Conservation (phyloP, 2,888 invertebrate genomes). For the Caradrina kadenii region DNA sequence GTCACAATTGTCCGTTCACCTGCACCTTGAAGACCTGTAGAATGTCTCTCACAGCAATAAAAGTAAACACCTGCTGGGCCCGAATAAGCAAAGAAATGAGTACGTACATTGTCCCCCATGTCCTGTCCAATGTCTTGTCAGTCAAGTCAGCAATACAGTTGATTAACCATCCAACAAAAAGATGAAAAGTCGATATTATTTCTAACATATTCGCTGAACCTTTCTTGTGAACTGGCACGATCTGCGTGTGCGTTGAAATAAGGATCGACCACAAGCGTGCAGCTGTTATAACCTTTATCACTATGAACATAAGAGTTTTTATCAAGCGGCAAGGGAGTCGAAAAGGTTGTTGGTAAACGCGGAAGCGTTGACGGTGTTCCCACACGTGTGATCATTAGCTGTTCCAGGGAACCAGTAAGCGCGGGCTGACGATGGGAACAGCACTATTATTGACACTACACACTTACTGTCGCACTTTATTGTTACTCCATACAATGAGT, state of each 20-base stretch:
- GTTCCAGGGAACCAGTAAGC: constrained; percentile 77
- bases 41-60: too few species aligned
- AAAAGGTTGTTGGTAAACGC: constrained; percentile 62
- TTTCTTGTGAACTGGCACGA: constrained; percentile 61
- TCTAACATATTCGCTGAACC: constrained; percentile 62
- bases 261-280: constrained; percentile 40
- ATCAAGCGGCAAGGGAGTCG: constrained; percentile 12
- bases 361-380: constrained; percentile 77
- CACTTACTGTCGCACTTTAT: constrained; percentile 55
- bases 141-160: constrained; percentile 34
- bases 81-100: background rate
- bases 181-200: constrained; percentile 53
- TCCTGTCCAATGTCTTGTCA: constrained; percentile 24
- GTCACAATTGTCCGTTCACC: too few species aligned
- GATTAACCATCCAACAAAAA: constrained; percentile 40
- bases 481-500: constrained; percentile 46
- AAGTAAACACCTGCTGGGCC: too few species aligned
- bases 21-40: too few species aligned
- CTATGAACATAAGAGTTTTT: constrained; percentile 6
- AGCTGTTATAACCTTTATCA: constrained; percentile 24
- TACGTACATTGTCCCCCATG: background rate
- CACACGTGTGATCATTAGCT: constrained; percentile 84
- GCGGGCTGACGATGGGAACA: constrained; percentile 76
- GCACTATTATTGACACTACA: constrained; percentile 71
- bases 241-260: constrained; percentile 62